Conservation (phyloP, 2,113 vertebrate genomes). For the Rostratula benghalensis region DNA sequence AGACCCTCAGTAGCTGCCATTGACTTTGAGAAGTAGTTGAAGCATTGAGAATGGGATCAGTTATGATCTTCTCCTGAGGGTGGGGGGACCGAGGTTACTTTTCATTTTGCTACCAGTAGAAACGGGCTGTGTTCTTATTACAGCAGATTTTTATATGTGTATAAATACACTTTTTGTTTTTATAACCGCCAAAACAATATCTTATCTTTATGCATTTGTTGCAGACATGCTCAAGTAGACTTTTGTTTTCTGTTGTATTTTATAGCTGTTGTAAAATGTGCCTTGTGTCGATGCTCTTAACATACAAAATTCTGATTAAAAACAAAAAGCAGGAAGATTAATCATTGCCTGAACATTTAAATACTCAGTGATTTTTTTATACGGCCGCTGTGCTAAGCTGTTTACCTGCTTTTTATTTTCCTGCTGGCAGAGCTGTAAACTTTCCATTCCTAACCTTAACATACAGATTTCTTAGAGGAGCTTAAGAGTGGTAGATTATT, state of each 20-base stretch:
- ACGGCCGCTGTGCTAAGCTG: neutral
- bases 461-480: neutral
- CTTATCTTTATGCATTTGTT: conserved; percentile 42
- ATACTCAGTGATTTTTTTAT: neutral
- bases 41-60: neutral
- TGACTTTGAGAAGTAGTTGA: neutral
- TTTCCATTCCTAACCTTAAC: neutral
- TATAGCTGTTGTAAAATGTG: conserved; percentile 10
- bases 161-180: neutral
- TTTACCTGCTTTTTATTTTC: conserved; percentile 39
- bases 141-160: neutral
- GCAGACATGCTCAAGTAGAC: neutral
- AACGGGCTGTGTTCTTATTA: neutral
- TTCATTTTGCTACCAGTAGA: neutral
- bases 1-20: neutral
- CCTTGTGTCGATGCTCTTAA: conserved; percentile 9
- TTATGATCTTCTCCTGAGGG: neutral
- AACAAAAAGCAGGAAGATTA: conserved; percentile 20
- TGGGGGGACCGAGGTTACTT: neutral
- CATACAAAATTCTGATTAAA: neutral
- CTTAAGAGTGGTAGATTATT: neutral
- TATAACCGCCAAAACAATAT: neutral
- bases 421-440: neutral
- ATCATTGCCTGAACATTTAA: conserved; percentile 1
- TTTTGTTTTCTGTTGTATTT: conserved; percentile 42